These are phyloP conservation scores for Oreochromis aureus DNA, from an alignment of 2,113 vertebrate species.

Conservation along the genomic window DNA sequence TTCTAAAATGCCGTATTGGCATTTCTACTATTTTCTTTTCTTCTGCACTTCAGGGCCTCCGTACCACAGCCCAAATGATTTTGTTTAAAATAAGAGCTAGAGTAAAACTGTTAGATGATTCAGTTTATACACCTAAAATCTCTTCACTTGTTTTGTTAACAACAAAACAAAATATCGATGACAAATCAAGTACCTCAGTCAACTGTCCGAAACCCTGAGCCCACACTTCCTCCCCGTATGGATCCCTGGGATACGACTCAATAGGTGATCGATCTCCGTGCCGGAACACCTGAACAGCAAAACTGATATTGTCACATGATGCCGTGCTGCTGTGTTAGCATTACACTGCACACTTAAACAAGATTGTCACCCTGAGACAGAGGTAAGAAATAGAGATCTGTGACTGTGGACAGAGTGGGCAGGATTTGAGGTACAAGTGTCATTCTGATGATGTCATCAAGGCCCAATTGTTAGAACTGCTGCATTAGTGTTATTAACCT, in stretches of 20 bases:
- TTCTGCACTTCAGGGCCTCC: neutral
- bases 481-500: neutral
- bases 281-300: constrained; percentile 74
- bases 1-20: neutral
- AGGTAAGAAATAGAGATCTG: constrained; percentile 12
- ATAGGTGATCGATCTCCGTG: constrained; percentile 83
- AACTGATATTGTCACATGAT: constrained; percentile 10
- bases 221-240: constrained; percentile 76
- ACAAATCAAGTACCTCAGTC: constrained; percentile 72
- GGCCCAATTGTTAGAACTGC: neutral
- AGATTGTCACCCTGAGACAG: neutral
- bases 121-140: neutral
- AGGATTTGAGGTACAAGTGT: constrained; percentile 1
- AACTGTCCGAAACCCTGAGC: constrained; percentile 83
- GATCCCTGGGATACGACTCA: constrained; percentile 77
- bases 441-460: constrained; percentile 8
- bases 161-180: neutral
- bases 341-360: neutral
- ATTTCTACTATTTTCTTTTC: neutral
- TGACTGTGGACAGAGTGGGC: neutral
- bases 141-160: neutral
- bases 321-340: neutral
- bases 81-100: neutral
- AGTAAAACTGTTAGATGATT: neutral
- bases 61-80: neutral